Evolutionary conservation across 1,140 invertebrate species (phyloP), one percentile per base, ranked within the genome.

Genomic region (Zaprionus kolodkinae): DNA sequence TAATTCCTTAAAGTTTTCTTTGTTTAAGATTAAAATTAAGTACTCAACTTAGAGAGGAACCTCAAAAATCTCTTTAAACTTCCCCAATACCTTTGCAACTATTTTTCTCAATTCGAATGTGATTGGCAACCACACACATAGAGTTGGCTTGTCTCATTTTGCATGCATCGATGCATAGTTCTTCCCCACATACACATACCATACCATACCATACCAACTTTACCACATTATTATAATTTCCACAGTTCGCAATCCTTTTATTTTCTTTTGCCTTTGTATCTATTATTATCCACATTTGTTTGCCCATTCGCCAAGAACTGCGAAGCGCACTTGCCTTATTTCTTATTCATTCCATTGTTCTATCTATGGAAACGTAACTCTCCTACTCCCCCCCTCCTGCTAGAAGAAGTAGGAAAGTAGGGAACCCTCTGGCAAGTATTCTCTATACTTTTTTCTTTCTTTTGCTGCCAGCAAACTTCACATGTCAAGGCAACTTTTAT

Each of bases 401-500:
- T 33, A 45, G 6, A n/a, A 43, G 40, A 7, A 43, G 40, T n/a
- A 43, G 40, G 21, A 21, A 21, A 21, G 21, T 21, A 21, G 12
- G 60, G 17, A 54, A 63, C 45, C 43, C 59, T 15, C 21, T 13
- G 25, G 12, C 35, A 35, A 48, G 17, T 13, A 13, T 3, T 5
- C 27, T 30, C 27, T 30, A 3, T 30, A 2, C 6, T 30, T 25
- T 33, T n/a, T 21, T 11, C 40, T 55, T 62, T 55, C 9, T 25
- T 9, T 33, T 61, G 33, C 21, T 33, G 38, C 17, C 43, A 72
- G 65, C 61, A 61, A 45, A 61, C 59, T 55, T 65, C 68, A 63
- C 52, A 63, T 72, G 77, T 67, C 76, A 77, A 66, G 69, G 66
- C 57, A 71, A 72, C 55, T 72, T 81, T 65, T 72, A 79, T 86